phyloP scores from a whole-genome alignment of 2,888 invertebrate genomes.

The Aspidiotus rigidus region DNA sequence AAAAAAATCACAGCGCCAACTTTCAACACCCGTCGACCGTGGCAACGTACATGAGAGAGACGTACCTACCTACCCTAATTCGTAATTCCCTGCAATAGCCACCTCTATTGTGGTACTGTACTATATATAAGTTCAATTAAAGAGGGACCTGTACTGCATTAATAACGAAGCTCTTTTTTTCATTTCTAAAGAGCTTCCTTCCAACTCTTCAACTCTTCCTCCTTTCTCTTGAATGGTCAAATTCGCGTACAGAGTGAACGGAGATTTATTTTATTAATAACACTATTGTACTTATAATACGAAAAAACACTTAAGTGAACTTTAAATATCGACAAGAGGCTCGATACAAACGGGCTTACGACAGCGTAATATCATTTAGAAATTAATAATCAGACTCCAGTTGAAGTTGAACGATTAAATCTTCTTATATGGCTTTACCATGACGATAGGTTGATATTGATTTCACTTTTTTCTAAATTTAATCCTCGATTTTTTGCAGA shows the following conservation, averaged over 20 bases:
- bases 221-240: conserved; percentile 32
- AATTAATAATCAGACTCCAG: neutral
- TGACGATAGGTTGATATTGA: neutral
- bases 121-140: conserved; percentile 31
- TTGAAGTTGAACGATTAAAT: neutral
- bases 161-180: conserved; percentile 29
- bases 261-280: conserved; percentile 23
- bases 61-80: conserved; percentile 16
- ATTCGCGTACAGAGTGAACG: conserved; percentile 18
- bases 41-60: neutral
- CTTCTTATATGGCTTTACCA: neutral
- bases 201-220: conserved; percentile 28
- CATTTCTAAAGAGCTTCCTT: conserved; percentile 28
- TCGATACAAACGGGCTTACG: conserved; percentile 12
- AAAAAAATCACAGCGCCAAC: too few relatives aligned
- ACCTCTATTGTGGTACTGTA: neutral
- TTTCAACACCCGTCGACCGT: too few relatives aligned
- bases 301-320: conserved; percentile 27
- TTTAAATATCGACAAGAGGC: conserved; percentile 23
- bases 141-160: conserved; percentile 30
- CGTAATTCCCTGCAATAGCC: conserved; percentile 19
- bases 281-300: neutral
- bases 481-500: neutral
- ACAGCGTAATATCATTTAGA: conserved; percentile 6
- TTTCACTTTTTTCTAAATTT: neutral